Evolutionary conservation across 2,797 vertebrate species (phyloP).

Genomic region (Nannoperca australis): DNA sequence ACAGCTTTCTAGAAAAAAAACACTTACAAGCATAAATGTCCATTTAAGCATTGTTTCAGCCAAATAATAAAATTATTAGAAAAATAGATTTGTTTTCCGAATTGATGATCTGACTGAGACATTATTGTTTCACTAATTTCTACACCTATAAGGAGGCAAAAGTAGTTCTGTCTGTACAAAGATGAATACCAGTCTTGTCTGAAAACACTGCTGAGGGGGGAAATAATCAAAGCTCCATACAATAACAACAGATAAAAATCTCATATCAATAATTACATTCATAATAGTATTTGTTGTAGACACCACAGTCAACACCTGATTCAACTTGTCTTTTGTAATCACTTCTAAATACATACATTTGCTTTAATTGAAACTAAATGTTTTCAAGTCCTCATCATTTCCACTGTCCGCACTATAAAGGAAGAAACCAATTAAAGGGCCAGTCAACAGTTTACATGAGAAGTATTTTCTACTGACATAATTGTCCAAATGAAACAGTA

Average conservation of each 20-base stretch:
- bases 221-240: slow-evolving; percentile 9
- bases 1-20: neutral
- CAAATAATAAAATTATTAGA: neutral
- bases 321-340: neutral
- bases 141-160: slow-evolving; percentile 8
- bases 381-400: neutral
- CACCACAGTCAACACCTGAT: neutral
- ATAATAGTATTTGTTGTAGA: neutral
- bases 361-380: neutral
- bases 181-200: neutral
- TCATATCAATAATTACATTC: slow-evolving; percentile 27
- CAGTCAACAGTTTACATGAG: neutral
- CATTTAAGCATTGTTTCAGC: neutral
- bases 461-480: neutral
- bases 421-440: neutral
- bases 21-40: neutral
- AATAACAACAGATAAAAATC: slow-evolving; percentile 12
- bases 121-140: neutral
- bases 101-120: neutral
- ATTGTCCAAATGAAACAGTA: neutral
- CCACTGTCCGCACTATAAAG: neutral
- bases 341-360: neutral
- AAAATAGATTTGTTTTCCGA: neutral
- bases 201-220: slow-evolving; percentile 10
- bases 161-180: neutral